These are phyloP conservation scores for Turritopsis rubra DNA, from an alignment of 30 jellyfish, hydroid and myxozoan species.

Conservation along the genomic window DNA sequence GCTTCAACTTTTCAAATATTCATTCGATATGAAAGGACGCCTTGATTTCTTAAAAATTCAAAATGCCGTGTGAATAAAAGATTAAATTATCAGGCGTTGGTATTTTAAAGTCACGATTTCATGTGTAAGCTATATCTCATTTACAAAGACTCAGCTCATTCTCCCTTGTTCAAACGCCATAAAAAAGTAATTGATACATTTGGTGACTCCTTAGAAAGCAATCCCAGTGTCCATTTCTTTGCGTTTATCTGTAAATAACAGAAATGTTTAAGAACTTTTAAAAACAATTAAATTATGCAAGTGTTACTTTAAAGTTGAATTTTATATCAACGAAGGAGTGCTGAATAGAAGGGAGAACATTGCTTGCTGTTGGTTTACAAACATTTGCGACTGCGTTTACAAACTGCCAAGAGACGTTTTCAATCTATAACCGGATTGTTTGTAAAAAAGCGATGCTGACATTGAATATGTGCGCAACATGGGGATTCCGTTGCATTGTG, in stretches of 20 bases:
- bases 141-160: too few relatives aligned
- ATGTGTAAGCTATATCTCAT: neutral
- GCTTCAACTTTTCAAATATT: neutral
- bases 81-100: neutral
- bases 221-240: too few relatives aligned
- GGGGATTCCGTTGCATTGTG: neutral
- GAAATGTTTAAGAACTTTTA: neutral
- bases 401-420: neutral
- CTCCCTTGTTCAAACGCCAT: too few relatives aligned
- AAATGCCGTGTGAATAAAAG: neutral
- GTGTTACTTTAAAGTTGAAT: neutral
- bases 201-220: too few relatives aligned
- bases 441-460: neutral
- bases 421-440: neutral
- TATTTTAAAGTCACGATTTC: neutral
- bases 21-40: neutral
- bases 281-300: too few relatives aligned
- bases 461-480: neutral
- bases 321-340: neutral
- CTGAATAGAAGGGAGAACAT: neutral
- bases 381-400: neutral
- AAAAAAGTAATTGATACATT: too few relatives aligned
- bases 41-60: neutral
- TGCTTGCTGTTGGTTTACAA: neutral
- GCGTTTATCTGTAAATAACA: too few relatives aligned